phyloP scores from a whole-genome alignment of 1,140 invertebrate species.

The Helicoverpa zea region DNA sequence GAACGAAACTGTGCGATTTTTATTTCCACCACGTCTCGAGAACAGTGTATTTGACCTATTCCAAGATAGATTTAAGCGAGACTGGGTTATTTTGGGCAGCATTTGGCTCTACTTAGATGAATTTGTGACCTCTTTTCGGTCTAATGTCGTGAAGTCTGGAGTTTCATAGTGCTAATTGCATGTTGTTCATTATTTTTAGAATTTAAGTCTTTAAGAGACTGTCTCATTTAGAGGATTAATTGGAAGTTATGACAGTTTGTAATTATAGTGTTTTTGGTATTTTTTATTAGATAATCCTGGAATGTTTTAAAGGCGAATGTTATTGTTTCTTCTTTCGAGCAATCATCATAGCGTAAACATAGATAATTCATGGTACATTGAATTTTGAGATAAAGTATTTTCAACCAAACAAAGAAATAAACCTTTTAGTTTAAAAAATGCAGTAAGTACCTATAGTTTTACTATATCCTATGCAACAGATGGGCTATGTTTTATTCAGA shows the following conservation, averaged over 20 bases:
- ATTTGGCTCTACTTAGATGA: conserved; percentile 15
- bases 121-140: conserved; percentile 19
- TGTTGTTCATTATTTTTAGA: too few relatives aligned
- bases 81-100: conserved; percentile 16
- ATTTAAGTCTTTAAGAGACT: too few relatives aligned
- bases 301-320: neutral
- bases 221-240: too few relatives aligned
- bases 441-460: too few relatives aligned
- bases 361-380: too few relatives aligned
- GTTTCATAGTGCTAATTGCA: neutral
- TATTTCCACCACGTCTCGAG: conserved; percentile 13
- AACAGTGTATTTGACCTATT: conserved; percentile 19
- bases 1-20: conserved; percentile 50
- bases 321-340: neutral
- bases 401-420: too few relatives aligned
- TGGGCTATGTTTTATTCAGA: conserved; percentile 11
- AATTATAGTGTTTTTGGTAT: too few relatives aligned
- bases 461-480: conserved; percentile 4
- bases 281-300: too few relatives aligned
- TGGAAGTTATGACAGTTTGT: too few relatives aligned
- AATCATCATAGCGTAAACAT: too few relatives aligned
- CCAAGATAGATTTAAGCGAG: conserved; percentile 21
- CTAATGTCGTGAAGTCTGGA: neutral
- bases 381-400: too few relatives aligned
- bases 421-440: too few relatives aligned